Evolutionary conservation across 2,797 vertebrate species (phyloP).

Genomic region (Psittacula echo): DNA sequence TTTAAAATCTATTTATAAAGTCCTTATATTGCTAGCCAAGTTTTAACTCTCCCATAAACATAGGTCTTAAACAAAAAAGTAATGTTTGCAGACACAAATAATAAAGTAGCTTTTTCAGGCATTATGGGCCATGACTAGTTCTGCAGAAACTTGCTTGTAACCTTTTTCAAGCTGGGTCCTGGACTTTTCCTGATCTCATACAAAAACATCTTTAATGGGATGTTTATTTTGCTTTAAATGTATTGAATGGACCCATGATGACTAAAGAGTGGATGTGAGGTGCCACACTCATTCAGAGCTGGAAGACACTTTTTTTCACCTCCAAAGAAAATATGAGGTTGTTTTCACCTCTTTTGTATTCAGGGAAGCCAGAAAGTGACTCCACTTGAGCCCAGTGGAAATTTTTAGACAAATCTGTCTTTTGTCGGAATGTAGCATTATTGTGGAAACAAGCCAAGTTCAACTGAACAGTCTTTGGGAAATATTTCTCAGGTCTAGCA

Average conservation of each 20-base stretch:
- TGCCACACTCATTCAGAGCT: neutral
- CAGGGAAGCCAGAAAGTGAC: neutral
- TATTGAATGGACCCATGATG: neutral
- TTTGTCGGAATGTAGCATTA: neutral
- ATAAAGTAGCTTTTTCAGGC: neutral
- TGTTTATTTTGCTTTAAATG: neutral
- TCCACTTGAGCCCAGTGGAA: neutral
- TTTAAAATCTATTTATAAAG: neutral
- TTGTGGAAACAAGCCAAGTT: conserved; percentile 10
- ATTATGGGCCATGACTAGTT: accelerated
- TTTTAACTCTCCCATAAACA: neutral
- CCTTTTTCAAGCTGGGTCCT: neutral
- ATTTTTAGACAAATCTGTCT: neutral
- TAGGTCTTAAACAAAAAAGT: neutral
- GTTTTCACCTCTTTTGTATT: neutral
- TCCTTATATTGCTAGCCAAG: neutral
- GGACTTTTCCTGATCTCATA: neutral
- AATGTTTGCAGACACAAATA: neutral
- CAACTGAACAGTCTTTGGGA: neutral
- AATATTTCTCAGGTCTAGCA: conserved; percentile 24
- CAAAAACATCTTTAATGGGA: neutral
- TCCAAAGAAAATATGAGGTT: neutral
- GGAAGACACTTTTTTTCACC: neutral
- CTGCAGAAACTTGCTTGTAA: neutral
- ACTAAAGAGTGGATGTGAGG: conserved; percentile 1